Evolutionary conservation across 2,888 invertebrate genomes (phyloP).

Genomic region (Pocota personata): DNA sequence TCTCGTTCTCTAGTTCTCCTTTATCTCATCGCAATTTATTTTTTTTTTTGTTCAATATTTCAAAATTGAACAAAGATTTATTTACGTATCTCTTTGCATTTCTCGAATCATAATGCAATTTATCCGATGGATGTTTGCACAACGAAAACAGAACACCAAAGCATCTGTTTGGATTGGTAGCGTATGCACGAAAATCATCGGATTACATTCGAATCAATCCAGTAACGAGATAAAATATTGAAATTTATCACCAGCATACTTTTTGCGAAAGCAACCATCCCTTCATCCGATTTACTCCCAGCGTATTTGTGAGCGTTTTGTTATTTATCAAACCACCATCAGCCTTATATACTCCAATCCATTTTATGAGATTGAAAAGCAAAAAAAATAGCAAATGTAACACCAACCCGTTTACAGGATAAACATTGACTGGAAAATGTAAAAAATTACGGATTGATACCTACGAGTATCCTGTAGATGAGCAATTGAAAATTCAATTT

Average conservation of each 20-base stretch:
- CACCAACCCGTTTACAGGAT: constrained; percentile 19
- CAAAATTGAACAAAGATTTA: background rate
- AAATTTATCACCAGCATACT: constrained; percentile 49
- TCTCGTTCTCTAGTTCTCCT: too few relatives aligned
- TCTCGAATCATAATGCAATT: constrained; percentile 49
- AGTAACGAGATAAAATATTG: constrained; percentile 43
- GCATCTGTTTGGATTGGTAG: constrained; percentile 46
- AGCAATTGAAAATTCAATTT: constrained; percentile 68
- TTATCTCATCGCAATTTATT: background rate
- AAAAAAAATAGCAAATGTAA: background rate
- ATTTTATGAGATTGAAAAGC: background rate
- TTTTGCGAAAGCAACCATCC: constrained; percentile 8
- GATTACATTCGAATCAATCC: constrained; percentile 55
- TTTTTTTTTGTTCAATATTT: background rate
- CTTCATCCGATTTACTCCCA: constrained; percentile 45
- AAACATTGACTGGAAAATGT: constrained; percentile 32
- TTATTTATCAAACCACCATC: constrained; percentile 6
- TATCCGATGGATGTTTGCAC: constrained; percentile 20
- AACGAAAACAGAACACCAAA: constrained; percentile 23
- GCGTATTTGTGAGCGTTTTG: constrained; percentile 3
- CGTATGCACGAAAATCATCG: constrained; percentile 43
- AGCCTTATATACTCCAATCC: background rate
- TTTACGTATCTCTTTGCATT: background rate
- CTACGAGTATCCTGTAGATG: constrained; percentile 1
- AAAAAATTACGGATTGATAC: constrained; percentile 6